Evolutionary conservation across 2,797 vertebrate genomes (phyloP), one percentile per base, ranked within the genome.

Genomic region (Gorsachius magnificus): DNA sequence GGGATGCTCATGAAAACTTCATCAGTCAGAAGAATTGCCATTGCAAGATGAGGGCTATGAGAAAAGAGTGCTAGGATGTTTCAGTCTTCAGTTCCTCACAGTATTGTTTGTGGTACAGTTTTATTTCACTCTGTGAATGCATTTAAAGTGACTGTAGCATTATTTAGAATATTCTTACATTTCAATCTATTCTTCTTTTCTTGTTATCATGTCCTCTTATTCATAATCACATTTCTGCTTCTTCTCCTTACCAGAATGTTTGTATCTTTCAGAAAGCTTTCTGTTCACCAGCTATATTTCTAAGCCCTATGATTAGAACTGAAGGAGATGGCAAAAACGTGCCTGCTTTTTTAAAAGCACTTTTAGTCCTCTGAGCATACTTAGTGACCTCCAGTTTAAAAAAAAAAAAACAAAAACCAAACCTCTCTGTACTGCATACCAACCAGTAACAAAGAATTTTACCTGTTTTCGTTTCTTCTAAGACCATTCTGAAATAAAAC

Each of bases 231-330:
- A 89, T 94, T 76, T 70, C 38, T 94, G 24, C 56, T 95, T 56
- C 75, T 95, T 91, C 87, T 81, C 50, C 58, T 65, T 56, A 78
- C 51, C 31, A 95, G 87, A 83, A 80, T 83, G 35, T 69, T 95
- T 96, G 18, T 87, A 66, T 54, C 50, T 83, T 90, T 79, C 86
- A 80, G 82, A 94, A 95, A 95, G 31, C 57, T 89, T 85, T 81
- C 46, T 91, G 16, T 12, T 90, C 83, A 93, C 75, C 60, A 63
- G 26, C 81, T 95, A 9, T 68, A 81, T 94, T 95, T 96, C 48
- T 81, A 63, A 93, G 91, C 61, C 53, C 28, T 81, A 16, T 92
- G n/a, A 88, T 84, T 90, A 54, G 29, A 95, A 54, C 41, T 60
- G 74, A 91, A 93, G 38, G 53, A 95, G 29, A 74, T 75, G 54